Conservation (phyloP, 2,113 vertebrate genomes). For the Leiothrix lutea region DNA sequence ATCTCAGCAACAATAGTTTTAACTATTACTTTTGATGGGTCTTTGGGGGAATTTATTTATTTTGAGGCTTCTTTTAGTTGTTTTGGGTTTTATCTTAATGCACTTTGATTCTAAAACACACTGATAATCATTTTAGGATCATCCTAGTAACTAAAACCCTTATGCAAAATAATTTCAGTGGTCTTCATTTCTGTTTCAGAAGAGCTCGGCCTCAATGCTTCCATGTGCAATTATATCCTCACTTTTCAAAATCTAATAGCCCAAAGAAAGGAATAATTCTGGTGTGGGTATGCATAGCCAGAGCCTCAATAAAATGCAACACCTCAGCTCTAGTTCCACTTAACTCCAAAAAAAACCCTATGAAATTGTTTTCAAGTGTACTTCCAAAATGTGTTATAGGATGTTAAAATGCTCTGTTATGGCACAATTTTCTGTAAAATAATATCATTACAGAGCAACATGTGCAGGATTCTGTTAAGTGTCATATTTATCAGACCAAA, state of each 20-base stretch:
- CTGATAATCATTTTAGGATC: neutral
- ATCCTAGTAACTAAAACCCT: neutral
- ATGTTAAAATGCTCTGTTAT: neutral
- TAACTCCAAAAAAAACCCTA: neutral
- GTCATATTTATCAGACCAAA: neutral
- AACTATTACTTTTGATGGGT: neutral
- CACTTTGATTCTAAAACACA: neutral
- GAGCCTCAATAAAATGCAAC: neutral
- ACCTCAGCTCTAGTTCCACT: neutral
- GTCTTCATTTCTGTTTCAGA: neutral
- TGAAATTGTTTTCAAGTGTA: neutral
- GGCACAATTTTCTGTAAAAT: neutral
- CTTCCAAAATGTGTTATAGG: neutral
- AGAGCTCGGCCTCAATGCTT: neutral
- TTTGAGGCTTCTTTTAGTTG: fast-evolving
- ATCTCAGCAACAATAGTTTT: neutral
- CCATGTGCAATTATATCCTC: neutral
- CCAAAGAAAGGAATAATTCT: neutral
- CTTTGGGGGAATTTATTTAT: neutral
- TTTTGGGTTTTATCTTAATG: neutral
- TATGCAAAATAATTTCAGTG: neutral
- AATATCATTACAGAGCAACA: neutral
- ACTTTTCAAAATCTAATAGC: neutral
- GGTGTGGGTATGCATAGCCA: neutral
- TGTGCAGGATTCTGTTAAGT: neutral